Evolutionary conservation across 37 sponge, comb jelly and placozoan species (phyloP).

Genomic region (Axinella damicornis): DNA sequence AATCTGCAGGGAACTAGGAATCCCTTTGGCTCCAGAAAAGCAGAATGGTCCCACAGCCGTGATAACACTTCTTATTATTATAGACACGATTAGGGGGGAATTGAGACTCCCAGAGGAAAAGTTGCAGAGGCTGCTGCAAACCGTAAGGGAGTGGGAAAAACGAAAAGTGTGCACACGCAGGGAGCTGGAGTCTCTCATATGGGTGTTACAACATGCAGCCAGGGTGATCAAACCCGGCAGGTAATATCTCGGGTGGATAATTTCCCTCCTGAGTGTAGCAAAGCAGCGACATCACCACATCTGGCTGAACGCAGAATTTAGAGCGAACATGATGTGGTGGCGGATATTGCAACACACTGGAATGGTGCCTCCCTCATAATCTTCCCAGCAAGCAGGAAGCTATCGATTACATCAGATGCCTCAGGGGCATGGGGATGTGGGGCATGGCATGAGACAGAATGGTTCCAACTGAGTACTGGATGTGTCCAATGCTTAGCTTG

Average conservation of each 20-base stretch:
- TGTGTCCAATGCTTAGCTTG: no score
- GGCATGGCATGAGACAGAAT: conserved; percentile 10
- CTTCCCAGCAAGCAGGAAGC: background rate
- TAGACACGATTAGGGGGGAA: conserved; percentile 36
- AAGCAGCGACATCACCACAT: conserved; percentile 36
- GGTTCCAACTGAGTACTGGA: conserved; percentile 71
- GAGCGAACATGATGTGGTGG: conserved; percentile 73
- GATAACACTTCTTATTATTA: conserved; percentile 42
- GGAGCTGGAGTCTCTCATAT: conserved; percentile 41
- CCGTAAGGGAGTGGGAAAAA: conserved; percentile 7
- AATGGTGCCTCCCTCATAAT: conserved; percentile 31
- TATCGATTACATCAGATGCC: conserved; percentile 36
- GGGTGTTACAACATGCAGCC: conserved; percentile 35
- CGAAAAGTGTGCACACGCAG: conserved; percentile 6
- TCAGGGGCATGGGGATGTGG: conserved; percentile 72
- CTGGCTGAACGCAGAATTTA: conserved; percentile 45
- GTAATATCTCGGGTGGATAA: conserved; percentile 19
- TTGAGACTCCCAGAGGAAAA: conserved; percentile 58
- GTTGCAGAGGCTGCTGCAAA: background rate
- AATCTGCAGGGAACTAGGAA: conserved; percentile 34
- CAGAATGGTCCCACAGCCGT: conserved; percentile 42
- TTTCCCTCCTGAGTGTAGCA: conserved; percentile 3
- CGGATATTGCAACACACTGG: conserved; percentile 31
- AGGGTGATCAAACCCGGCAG: conserved; percentile 48
- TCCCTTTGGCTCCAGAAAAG: conserved; percentile 61